phyloP scores from a whole-genome alignment of 2,113 vertebrate species.

The Mellivora capensis region DNA sequence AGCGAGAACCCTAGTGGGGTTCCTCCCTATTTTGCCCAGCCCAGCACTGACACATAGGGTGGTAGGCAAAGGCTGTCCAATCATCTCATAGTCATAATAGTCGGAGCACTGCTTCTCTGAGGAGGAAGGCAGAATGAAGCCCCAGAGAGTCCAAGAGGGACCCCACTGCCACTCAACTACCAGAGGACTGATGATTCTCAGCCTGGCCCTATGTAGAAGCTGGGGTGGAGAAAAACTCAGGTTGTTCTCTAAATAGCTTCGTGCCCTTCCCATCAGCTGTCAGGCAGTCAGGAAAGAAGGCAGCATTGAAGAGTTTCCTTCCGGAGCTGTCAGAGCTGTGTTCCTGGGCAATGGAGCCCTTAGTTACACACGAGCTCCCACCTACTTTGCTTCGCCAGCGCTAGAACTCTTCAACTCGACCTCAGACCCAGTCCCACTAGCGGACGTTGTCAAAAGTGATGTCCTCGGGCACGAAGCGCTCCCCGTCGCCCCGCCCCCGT shows the following conservation, averaged over 20 bases:
- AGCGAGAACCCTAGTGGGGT: neutral
- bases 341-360: too few relatives aligned
- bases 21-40: neutral
- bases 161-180: neutral
- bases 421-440: neutral
- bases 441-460: neutral
- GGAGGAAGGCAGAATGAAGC: neutral
- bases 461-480: fast-evolving
- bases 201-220: conserved; percentile 18
- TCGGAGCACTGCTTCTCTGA: neutral
- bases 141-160: neutral
- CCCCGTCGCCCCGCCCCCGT: neutral
- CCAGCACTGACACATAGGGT: neutral
- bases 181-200: neutral
- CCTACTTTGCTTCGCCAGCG: neutral
- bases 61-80: neutral
- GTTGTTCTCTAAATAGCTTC: conserved; percentile 23
- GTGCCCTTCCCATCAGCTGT: neutral
- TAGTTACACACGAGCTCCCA: neutral
- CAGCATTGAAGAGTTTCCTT: neutral
- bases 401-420: too few relatives aligned
- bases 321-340: neutral
- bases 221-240: neutral
- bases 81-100: neutral
- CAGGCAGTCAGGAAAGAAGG: neutral